Percentiles rank a stretch among this genome's conserved stretches.
These are phyloP conservation scores for Leptinotarsa rubiginosa DNA, from an alignment of 2,888 invertebrate genomes.

Conservation along the genomic window DNA sequence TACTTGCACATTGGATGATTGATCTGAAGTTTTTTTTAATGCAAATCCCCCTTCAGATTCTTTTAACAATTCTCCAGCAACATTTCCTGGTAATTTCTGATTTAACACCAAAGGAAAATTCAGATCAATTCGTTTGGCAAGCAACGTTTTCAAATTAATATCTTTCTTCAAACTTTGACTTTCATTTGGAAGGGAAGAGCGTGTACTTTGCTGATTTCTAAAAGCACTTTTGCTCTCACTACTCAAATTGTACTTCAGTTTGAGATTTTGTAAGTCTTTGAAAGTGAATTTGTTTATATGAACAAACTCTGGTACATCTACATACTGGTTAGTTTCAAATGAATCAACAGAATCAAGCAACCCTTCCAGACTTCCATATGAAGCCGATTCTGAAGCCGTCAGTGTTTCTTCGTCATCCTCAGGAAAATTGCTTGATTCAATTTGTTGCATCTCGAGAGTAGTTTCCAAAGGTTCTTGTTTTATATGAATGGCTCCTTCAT, in stretches of 20 bases:
- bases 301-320: conserved; percentile 44
- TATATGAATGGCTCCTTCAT: conserved; percentile 8
- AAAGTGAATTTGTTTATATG: conserved; percentile 40
- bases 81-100: not conserved
- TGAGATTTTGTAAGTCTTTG: conserved; percentile 8
- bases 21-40: not conserved
- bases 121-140: not conserved
- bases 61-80: not conserved
- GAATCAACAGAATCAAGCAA: conserved; percentile 36
- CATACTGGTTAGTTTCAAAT: conserved; percentile 29
- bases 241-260: not conserved
- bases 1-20: not conserved
- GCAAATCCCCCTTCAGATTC: not conserved
- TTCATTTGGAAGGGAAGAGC: not conserved
- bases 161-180: not conserved
- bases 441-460: not conserved
- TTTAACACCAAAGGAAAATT: not conserved
- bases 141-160: conserved; percentile 6
- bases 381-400: conserved; percentile 17
- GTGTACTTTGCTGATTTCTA: not conserved
- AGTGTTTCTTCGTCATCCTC: conserved; percentile 22
- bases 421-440: conserved; percentile 4
- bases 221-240: not conserved
- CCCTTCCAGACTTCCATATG: conserved; percentile 19
- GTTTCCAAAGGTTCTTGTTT: conserved; percentile 38